phyloP scores from a whole-genome alignment of 2,888 invertebrate species.

The Tubiluchus corallicola region DNA sequence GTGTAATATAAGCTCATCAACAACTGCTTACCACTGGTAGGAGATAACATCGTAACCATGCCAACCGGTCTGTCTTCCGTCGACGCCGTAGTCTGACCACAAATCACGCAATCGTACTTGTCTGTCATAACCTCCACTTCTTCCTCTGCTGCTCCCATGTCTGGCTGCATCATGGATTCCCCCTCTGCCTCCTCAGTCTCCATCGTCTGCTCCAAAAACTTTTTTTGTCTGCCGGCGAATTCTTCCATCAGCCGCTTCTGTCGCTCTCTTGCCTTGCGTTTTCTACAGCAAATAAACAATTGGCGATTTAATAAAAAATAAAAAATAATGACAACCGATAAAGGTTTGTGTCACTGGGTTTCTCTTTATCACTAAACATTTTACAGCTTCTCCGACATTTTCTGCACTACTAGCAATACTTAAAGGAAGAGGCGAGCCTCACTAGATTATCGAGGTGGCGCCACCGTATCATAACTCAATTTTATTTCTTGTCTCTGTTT shows the following conservation, averaged over 20 bases:
- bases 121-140: slow-evolving; percentile 16
- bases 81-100: slow-evolving; percentile 71
- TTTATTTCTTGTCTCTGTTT: no score
- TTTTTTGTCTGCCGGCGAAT: slow-evolving; percentile 71
- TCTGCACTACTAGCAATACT: no score
- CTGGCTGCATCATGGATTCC: slow-evolving; percentile 10
- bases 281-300: slow-evolving; percentile 17
- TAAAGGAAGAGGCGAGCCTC: no score
- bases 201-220: slow-evolving; percentile 55
- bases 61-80: slow-evolving; percentile 67
- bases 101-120: slow-evolving; percentile 87
- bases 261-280: slow-evolving; percentile 62
- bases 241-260: slow-evolving; percentile 83
- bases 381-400: no score
- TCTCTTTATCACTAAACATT: no score
- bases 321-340: slow-evolving; percentile 6
- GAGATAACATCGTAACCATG: slow-evolving; percentile 61
- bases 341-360: no score
- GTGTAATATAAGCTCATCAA: no score
- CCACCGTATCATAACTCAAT: no score
- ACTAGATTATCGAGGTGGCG: no score
- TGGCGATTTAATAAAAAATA: background rate
- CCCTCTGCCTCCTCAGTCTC: slow-evolving; percentile 6
- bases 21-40: slow-evolving; percentile 51
- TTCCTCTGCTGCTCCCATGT: slow-evolving; percentile 30